A percentile compares a stretch with the other conserved stretches of the same genome.
These are phyloP conservation scores for Mus musculus DNA, from an alignment of 2,113 vertebrate genomes.

Conservation along the genomic window GRCm39 chr10:113432501-113433000, in stretches of 20 bases:
- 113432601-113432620: fast-evolving
- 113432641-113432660: neutral
- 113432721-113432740: neutral
- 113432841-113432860: neutral
- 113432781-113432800: neutral
- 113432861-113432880: neutral
- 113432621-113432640: neutral
- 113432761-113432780: neutral
- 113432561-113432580: neutral
- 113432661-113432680: neutral
- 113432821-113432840: neutral
- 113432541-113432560: neutral
- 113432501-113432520: neutral
- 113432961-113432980: neutral
- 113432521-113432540: neutral
- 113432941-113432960: neutral
- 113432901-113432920: neutral
- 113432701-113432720: neutral
- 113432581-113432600: neutral
- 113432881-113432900: neutral
- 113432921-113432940: fast-evolving
- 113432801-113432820: neutral
- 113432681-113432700: fast-evolving
- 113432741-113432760: neutral
- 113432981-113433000: neutral